phyloP scores from a whole-genome alignment of 1,140 invertebrate genomes.

The Calosoma granatense region DNA sequence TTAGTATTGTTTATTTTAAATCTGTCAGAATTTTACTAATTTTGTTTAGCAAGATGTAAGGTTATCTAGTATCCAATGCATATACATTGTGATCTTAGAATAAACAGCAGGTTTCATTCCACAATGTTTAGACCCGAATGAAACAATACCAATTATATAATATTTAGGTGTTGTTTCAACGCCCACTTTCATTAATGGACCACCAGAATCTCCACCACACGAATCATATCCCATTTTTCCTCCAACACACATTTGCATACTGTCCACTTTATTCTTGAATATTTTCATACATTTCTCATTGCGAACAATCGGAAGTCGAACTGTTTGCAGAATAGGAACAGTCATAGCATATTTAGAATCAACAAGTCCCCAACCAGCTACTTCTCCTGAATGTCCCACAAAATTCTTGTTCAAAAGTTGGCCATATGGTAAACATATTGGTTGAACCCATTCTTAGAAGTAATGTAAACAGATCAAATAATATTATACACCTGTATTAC shows the following conservation, averaged over 20 bases:
- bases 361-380: conserved; percentile 44
- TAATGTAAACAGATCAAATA: conserved; percentile 14
- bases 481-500: background rate
- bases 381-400: conserved; percentile 36
- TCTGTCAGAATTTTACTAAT: no score
- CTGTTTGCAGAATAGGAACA: conserved; percentile 29
- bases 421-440: conserved; percentile 42
- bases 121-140: conserved; percentile 52
- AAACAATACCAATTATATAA: conserved; percentile 54
- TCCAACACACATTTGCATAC: conserved; percentile 29
- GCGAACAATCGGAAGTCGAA: conserved; percentile 15
- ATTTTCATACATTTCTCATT: conserved; percentile 11
- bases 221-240: conserved; percentile 33
- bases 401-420: conserved; percentile 28
- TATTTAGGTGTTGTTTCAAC: conserved; percentile 34
- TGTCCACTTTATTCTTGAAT: conserved; percentile 6
- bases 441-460: conserved; percentile 35
- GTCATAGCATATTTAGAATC: conserved; percentile 18
- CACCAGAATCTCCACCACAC: conserved; percentile 50
- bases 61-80: conserved; percentile 43
- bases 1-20: no score
- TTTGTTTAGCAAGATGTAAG: conserved; percentile 16
- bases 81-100: conserved; percentile 39
- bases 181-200: conserved; percentile 49
- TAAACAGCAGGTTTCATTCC: conserved; percentile 44